Evolutionary conservation across 2,113 vertebrate species (phyloP).

Genomic region (Pachyramphus minor): DNA sequence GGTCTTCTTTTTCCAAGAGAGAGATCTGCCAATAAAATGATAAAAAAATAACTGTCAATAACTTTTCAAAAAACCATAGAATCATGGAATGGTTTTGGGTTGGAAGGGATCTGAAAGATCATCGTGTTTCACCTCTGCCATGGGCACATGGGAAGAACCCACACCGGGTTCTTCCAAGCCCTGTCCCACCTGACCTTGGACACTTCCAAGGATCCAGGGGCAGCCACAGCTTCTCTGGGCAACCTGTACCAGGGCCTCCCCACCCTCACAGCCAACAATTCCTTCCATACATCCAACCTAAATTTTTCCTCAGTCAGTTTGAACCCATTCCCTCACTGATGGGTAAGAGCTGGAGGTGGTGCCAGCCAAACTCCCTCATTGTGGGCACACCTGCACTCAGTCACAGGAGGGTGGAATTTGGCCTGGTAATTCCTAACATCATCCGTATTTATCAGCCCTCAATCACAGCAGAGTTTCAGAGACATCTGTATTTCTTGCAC

Average conservation of each 20-base stretch:
- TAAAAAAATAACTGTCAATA: not conserved
- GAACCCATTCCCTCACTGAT: not conserved
- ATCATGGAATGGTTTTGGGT: not conserved
- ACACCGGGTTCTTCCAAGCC: not conserved
- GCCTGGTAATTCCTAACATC: not conserved
- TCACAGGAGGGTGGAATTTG: not conserved
- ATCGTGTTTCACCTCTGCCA: not conserved
- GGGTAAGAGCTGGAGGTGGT: not conserved
- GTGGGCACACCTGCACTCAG: not conserved
- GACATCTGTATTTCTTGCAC: constrained; percentile 21
- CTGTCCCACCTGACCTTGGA: rapidly evolving
- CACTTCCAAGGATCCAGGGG: not conserved
- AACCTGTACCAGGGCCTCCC: rapidly evolving
- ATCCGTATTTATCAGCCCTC: constrained; percentile 17
- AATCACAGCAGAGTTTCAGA: not conserved
- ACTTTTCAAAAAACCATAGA: not conserved
- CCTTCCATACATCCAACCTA: not conserved
- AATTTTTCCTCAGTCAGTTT: not conserved
- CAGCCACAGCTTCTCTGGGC: not conserved
- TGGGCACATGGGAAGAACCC: too few species aligned
- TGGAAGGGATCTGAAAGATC: rapidly evolving
- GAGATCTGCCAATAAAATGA: not conserved
- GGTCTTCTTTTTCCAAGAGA: not conserved
- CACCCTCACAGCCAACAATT: not conserved
- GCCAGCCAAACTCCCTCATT: not conserved